Conservation (phyloP, 2,797 vertebrate species). For the Sebastes trivittatus region DNA sequence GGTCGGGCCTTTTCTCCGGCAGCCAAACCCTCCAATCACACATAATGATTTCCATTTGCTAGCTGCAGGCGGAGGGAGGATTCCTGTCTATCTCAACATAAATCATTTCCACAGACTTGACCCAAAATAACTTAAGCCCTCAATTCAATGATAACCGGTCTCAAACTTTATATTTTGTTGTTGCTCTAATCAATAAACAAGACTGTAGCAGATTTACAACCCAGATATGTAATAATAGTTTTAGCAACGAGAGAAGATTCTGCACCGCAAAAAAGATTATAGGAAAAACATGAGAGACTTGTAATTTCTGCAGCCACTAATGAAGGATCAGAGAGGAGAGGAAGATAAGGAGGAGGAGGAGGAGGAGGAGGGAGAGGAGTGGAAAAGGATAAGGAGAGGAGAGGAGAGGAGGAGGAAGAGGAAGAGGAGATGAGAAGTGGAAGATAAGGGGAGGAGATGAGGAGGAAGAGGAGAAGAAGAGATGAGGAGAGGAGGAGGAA, state of each 20-base stretch:
- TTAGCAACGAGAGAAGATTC: background rate
- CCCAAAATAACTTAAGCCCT: conserved; percentile 23
- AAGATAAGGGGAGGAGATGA: too few relatives aligned
- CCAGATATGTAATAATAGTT: conserved; percentile 1
- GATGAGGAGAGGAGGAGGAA: background rate
- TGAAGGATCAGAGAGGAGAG: background rate
- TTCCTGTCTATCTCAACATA: conserved; percentile 40
- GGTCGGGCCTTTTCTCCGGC: conserved; percentile 33
- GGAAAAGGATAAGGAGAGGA: background rate
- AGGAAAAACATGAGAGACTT: background rate
- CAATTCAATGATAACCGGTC: conserved; percentile 13
- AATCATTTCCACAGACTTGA: conserved; percentile 30
- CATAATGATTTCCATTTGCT: conserved; percentile 73
- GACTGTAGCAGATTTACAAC: background rate
- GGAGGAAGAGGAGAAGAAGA: background rate
- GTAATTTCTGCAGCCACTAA: background rate
- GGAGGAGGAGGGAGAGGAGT: background rate
- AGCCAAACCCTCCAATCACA: conserved; percentile 71
- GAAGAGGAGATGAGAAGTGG: too few relatives aligned
- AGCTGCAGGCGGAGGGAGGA: conserved; percentile 38
- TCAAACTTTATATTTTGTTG: background rate
- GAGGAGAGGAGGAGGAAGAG: background rate
- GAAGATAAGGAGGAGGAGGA: background rate
- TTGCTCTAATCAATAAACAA: conserved; percentile 15
- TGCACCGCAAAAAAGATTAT: conserved; percentile 1